These are phyloP conservation scores for Tetragonula carbonaria DNA, from an alignment of 2,888 invertebrate species.

Conservation along the genomic window DNA sequence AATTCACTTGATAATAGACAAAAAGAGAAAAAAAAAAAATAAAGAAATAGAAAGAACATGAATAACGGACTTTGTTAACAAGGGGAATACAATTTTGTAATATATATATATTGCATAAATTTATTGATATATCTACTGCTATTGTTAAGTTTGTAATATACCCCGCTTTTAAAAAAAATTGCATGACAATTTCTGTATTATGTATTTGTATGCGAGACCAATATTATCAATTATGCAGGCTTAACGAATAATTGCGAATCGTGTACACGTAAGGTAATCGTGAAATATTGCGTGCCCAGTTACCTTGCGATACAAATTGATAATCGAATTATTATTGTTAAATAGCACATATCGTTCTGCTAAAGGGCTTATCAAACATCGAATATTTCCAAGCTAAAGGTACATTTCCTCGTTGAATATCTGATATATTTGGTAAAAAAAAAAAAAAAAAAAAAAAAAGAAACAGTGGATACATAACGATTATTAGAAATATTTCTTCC, in stretches of 20 bases:
- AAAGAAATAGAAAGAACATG: background rate
- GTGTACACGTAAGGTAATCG: slow-evolving; percentile 46
- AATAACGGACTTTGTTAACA: slow-evolving; percentile 63
- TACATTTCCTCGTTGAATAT: slow-evolving; percentile 23
- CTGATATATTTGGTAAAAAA: slow-evolving; percentile 9
- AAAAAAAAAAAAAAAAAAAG: background rate
- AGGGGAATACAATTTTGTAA: slow-evolving; percentile 71
- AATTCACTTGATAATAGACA: slow-evolving; percentile 49
- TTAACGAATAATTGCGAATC: slow-evolving; percentile 47
- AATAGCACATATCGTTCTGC: slow-evolving; percentile 65
- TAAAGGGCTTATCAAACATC: slow-evolving; percentile 62
- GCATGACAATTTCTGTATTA: slow-evolving; percentile 66
- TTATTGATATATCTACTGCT: slow-evolving; percentile 67
- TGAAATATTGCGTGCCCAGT: slow-evolving; percentile 46
- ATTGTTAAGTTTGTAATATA: slow-evolving; percentile 70
- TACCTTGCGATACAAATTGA: slow-evolving; percentile 37
- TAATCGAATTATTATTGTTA: slow-evolving; percentile 60
- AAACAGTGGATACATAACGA: slow-evolving; percentile 22
- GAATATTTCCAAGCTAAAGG: slow-evolving; percentile 57
- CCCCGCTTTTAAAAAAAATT: slow-evolving; percentile 54
- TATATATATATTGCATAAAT: slow-evolving; percentile 76
- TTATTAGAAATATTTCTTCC: slow-evolving; percentile 58
- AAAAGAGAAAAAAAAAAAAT: slow-evolving; percentile 17
- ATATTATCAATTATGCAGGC: slow-evolving; percentile 53
- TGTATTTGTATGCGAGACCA: slow-evolving; percentile 66